phyloP scores from a whole-genome alignment of 2,888 invertebrate genomes.

The Diarsia dahlii region DNA sequence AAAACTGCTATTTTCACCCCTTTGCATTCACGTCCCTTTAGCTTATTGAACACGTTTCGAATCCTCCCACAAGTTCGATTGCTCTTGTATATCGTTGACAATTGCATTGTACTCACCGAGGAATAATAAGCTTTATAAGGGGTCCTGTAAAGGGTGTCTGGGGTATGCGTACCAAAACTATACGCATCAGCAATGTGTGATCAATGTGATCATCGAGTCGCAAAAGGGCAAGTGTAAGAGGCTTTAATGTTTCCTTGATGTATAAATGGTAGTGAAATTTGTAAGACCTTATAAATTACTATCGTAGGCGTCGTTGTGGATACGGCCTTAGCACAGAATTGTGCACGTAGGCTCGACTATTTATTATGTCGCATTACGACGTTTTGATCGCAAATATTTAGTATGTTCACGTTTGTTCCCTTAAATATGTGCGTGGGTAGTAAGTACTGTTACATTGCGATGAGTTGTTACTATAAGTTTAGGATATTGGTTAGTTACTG shows the following conservation, averaged over 20 bases:
- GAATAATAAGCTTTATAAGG: neutral
- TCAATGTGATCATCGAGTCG: neutral
- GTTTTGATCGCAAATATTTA: constrained; percentile 29
- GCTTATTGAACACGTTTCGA: constrained; percentile 51
- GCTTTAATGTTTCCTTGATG: no score
- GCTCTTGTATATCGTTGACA: constrained; percentile 3
- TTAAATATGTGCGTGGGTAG: neutral
- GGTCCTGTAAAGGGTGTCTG: neutral
- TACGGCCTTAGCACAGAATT: constrained; percentile 10
- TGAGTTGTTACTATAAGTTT: no score
- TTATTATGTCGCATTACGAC: constrained; percentile 20
- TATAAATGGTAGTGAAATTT: neutral
- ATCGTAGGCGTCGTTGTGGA: neutral
- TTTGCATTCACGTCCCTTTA: constrained; percentile 18
- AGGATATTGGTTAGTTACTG: neutral
- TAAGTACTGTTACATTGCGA: neutral
- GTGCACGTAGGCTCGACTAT: constrained; percentile 3
- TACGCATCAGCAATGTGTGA: neutral
- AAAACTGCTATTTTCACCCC: constrained; percentile 20
- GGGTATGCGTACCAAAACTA: neutral
- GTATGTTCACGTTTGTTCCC: constrained; percentile 6
- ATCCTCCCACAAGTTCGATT: constrained; percentile 2
- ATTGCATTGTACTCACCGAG: constrained; percentile 2
- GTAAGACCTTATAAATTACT: neutral
- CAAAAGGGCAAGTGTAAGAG: neutral